Conservation (phyloP, 2,888 invertebrate species). For the Tetranychus piercei region DNA sequence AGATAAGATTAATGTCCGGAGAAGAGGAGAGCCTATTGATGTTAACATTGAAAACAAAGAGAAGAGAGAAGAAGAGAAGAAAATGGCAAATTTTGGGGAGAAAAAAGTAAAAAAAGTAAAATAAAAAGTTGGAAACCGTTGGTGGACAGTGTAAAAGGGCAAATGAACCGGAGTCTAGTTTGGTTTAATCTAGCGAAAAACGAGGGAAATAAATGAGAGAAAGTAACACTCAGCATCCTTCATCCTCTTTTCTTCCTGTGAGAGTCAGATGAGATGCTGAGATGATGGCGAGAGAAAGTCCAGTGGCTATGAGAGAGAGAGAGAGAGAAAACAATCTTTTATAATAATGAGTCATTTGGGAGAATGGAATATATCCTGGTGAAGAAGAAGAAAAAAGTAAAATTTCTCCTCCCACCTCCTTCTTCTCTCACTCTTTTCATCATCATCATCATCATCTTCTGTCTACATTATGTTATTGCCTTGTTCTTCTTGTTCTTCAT, state of each 20-base stretch:
- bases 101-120: background rate
- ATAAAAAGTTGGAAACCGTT: background rate
- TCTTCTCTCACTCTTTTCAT: background rate
- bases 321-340: background rate
- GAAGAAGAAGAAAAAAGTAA: background rate
- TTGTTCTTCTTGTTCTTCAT: too few relatives aligned
- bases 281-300: background rate
- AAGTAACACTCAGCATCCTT: background rate
- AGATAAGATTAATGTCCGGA: background rate
- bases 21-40: background rate
- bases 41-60: background rate
- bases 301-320: slow-evolving; percentile 4
- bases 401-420: background rate
- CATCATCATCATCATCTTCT: too few relatives aligned
- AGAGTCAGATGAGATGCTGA: background rate
- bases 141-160: slow-evolving; percentile 3
- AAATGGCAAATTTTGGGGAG: background rate
- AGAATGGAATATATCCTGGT: background rate
- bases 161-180: background rate
- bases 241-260: background rate
- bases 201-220: background rate
- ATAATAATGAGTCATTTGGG: background rate
- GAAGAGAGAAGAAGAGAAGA: background rate
- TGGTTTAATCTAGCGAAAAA: background rate
- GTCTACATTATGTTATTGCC: too few relatives aligned